These are phyloP conservation scores for Cotesia congregata DNA, from an alignment of 2,888 invertebrate genomes.

Conservation along the genomic window DNA sequence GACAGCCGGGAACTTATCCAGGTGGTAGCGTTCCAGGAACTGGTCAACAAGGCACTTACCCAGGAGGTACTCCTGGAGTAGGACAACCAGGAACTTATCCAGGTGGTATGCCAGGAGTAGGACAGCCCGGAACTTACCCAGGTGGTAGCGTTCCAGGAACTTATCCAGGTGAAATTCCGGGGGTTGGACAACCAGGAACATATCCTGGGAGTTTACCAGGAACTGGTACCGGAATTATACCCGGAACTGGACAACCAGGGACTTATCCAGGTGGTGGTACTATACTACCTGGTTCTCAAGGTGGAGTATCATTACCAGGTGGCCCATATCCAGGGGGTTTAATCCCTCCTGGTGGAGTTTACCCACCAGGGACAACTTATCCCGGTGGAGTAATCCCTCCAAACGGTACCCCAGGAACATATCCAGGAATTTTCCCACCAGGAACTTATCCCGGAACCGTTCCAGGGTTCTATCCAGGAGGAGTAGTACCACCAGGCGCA, in stretches of 20 bases:
- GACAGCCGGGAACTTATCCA: constrained; percentile 28
- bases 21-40: constrained; percentile 2
- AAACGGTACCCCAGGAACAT: neutral
- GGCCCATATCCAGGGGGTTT: constrained; percentile 40
- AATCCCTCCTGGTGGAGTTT: neutral
- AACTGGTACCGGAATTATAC: no score
- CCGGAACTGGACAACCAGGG: neutral
- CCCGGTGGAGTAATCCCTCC: constrained; percentile 12
- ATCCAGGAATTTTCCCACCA: constrained; percentile 18
- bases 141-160: neutral
- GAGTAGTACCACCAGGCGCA: constrained; percentile 44
- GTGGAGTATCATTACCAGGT: constrained; percentile 28
- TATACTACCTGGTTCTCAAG: constrained; percentile 17
- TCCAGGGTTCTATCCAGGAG: constrained; percentile 45
- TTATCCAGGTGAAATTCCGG: constrained; percentile 22
- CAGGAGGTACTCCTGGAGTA: constrained; percentile 32
- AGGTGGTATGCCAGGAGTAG: neutral
- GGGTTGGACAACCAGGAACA: constrained; percentile 12
- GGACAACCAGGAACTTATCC: constrained; percentile 11
- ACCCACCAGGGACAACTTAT: constrained; percentile 29
- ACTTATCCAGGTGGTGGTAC: constrained; percentile 32
- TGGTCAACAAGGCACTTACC: constrained; percentile 32
- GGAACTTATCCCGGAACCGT: constrained; percentile 14
- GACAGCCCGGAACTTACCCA: no score
- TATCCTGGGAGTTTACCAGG: constrained; percentile 38